A percentile compares a stretch with the other conserved stretches of the same genome.
These are phyloP conservation scores for Ips typographus DNA, from an alignment of 1,140 invertebrate genomes.

Conservation along the genomic window DNA sequence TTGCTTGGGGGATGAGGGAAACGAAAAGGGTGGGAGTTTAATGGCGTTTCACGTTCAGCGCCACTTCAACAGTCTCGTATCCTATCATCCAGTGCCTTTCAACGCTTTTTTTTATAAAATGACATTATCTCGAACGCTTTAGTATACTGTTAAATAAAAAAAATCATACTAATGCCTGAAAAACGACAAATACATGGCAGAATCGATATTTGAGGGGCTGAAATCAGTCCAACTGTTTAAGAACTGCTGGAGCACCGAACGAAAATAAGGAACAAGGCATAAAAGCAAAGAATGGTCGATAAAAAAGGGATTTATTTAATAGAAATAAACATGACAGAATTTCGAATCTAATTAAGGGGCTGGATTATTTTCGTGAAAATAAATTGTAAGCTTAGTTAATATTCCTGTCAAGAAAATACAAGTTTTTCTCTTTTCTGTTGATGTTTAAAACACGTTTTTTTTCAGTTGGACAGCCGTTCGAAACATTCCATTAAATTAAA, in stretches of 20 bases:
- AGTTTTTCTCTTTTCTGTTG: slow-evolving; percentile 8
- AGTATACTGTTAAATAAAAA: no score
- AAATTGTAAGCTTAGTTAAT: slow-evolving; percentile 30
- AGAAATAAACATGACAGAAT: slow-evolving; percentile 39
- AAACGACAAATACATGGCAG: no score
- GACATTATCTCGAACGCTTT: no score
- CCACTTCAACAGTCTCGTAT: no score
- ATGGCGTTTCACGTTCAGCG: slow-evolving; percentile 27
- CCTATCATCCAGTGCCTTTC: no score
- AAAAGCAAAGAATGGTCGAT: slow-evolving; percentile 37
- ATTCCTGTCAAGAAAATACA: slow-evolving; percentile 10
- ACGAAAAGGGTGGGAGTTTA: slow-evolving; percentile 29
- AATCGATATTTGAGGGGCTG: not conserved
- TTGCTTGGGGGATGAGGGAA: slow-evolving; percentile 29
- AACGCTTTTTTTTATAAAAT: no score
- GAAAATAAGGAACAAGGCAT: slow-evolving; percentile 32
- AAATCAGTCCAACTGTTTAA: slow-evolving; percentile 3
- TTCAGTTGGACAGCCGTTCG: no score
- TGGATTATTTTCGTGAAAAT: slow-evolving; percentile 33
- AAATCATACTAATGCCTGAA: no score
- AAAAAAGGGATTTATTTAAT: slow-evolving; percentile 39
- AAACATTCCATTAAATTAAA: no score
- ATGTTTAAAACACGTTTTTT: no score
- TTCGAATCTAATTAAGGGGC: slow-evolving; percentile 38
- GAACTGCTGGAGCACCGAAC: slow-evolving; percentile 12